Percentiles rank a stretch among this genome's conserved stretches.
Conservation (phyloP, 2,797 vertebrate genomes). For the Heterohyrax brucei region DNA sequence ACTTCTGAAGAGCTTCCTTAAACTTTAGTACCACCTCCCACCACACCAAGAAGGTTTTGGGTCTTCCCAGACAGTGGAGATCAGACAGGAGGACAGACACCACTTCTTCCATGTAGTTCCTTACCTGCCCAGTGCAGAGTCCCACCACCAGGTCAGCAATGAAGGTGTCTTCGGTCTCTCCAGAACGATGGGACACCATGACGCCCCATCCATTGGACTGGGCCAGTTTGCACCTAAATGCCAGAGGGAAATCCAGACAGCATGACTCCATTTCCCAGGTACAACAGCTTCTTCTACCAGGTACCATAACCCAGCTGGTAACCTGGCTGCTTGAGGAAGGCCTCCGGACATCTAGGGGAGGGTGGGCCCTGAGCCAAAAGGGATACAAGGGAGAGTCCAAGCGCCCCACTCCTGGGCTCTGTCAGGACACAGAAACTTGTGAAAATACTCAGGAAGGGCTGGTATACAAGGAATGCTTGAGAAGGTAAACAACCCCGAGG, state of each 20-base stretch:
- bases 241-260: accelerated
- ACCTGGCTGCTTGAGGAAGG: not conserved
- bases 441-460: not conserved
- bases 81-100: no score
- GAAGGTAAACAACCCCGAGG: not conserved
- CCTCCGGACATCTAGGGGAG: not conserved
- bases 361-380: accelerated
- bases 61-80: no score
- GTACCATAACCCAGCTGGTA: not conserved
- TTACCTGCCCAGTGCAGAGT: conserved; percentile 98
- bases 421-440: not conserved
- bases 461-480: not conserved
- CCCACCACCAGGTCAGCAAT: conserved; percentile 99
- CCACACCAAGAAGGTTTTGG: accelerated
- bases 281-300: not conserved
- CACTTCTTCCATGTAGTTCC: not conserved
- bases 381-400: not conserved
- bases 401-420: not conserved
- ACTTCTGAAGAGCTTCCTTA: not conserved
- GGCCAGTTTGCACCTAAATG: conserved; percentile 96
- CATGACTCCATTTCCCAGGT: accelerated
- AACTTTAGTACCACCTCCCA: not conserved
- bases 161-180: conserved; percentile 99
- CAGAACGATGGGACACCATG: conserved; percentile 99
- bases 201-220: conserved; percentile 99